These are phyloP conservation scores for Perizoma flavofasciatum DNA, from an alignment of 2,888 invertebrate species.

Conservation along the genomic window DNA sequence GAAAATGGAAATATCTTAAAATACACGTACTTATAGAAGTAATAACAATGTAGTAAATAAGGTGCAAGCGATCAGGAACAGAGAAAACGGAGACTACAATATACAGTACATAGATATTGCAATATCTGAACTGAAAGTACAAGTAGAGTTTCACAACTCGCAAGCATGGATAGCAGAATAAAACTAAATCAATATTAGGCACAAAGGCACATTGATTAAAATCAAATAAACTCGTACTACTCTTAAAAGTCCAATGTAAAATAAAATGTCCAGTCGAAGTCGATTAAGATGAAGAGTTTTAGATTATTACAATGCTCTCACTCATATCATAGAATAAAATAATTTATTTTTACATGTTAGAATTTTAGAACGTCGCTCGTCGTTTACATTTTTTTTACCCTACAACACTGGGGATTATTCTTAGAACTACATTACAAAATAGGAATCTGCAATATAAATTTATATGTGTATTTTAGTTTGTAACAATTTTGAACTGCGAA, in stretches of 20 bases:
- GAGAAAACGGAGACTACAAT: constrained; percentile 7
- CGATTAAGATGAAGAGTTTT: constrained; percentile 14
- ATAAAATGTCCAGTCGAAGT: constrained; percentile 8
- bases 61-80: constrained; percentile 41
- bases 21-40: constrained; percentile 54
- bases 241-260: constrained; percentile 6
- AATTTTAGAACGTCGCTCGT: constrained; percentile 52
- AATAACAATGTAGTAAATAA: constrained; percentile 53
- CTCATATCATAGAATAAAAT: constrained; percentile 56
- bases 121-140: constrained; percentile 8
- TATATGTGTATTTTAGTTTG: constrained; percentile 33
- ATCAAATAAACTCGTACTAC: constrained; percentile 10
- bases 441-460: constrained; percentile 80
- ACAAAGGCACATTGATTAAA: constrained; percentile 1
- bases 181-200: not conserved
- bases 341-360: constrained; percentile 62
- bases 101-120: constrained; percentile 4
- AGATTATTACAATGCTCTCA: constrained; percentile 45
- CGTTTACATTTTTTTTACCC: constrained; percentile 32
- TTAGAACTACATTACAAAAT: constrained; percentile 76
- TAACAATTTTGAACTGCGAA: constrained; percentile 38
- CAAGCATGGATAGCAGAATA: constrained; percentile 8
- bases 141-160: constrained; percentile 22
- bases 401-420: constrained; percentile 62
- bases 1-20: constrained; percentile 53